phyloP scores from a whole-genome alignment of 2,113 vertebrate genomes.

The Anhinga anhinga region DNA sequence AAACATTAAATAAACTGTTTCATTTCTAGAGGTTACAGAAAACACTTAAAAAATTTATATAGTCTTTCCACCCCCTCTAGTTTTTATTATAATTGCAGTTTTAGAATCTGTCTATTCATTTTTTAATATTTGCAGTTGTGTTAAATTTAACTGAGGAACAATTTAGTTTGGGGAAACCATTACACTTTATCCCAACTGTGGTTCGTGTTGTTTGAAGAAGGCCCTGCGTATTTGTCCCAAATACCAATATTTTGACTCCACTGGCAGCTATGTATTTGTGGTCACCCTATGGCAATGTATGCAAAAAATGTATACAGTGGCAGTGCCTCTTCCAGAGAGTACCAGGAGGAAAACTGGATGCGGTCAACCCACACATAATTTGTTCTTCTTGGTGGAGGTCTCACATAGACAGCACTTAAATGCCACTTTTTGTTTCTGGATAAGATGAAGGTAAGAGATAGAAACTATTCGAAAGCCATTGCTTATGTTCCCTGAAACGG shows the following conservation, averaged over 20 bases:
- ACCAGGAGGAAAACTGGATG: not conserved
- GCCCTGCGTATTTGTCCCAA: not conserved
- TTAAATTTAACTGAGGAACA: not conserved
- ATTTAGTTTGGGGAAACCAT: not conserved
- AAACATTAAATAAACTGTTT: not conserved
- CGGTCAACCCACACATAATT: not conserved
- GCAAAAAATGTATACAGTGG: not conserved
- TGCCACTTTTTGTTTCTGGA: not conserved
- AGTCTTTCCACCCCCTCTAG: not conserved
- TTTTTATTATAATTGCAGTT: not conserved
- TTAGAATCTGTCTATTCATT: not conserved
- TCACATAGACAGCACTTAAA: not conserved
- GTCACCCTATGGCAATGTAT: not conserved
- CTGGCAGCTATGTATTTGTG: not conserved
- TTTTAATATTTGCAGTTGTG: not conserved
- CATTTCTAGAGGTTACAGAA: not conserved
- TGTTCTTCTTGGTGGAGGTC: not conserved
- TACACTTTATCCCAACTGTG: not conserved
- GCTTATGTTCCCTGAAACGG: not conserved
- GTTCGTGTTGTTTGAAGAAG: not conserved
- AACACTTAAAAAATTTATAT: not conserved
- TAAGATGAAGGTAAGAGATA: not conserved
- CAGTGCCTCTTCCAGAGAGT: not conserved
- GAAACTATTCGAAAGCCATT: not conserved
- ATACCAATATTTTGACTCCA: not conserved